These are phyloP conservation scores for Eucera pruinosa DNA, from an alignment of 2,888 invertebrate species.

Conservation along the genomic window DNA sequence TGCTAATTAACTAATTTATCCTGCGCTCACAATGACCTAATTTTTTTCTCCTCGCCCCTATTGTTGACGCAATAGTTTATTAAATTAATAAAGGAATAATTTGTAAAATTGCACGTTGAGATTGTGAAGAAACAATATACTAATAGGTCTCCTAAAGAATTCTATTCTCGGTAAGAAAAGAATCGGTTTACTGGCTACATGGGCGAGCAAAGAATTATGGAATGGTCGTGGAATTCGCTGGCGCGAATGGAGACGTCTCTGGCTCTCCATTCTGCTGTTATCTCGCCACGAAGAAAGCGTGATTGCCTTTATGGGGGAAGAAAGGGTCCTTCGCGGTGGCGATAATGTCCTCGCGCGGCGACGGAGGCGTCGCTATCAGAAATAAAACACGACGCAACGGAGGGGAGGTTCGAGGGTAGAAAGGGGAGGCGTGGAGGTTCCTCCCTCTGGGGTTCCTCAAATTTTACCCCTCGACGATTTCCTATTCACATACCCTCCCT, in stretches of 20 bases:
- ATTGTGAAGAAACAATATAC: conserved; percentile 1
- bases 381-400: conserved; percentile 78
- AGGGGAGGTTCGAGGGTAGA: conserved; percentile 39
- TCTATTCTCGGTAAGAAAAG: background rate
- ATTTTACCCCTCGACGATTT: conserved; percentile 44
- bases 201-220: conserved; percentile 44
- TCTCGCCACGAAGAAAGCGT: conserved; percentile 83
- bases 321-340: conserved; percentile 84
- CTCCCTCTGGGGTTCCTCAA: conserved; percentile 36
- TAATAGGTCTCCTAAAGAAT: background rate
- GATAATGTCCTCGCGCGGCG: conserved; percentile 82
- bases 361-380: conserved; percentile 81
- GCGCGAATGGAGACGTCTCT: conserved; percentile 58
- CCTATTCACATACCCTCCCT: conserved; percentile 20
- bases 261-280: conserved; percentile 82
- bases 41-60: background rate
- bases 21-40: no score
- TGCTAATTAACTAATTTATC: no score
- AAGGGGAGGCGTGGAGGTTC: conserved; percentile 39
- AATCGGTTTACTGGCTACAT: background rate
- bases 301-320: conserved; percentile 85
- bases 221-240: conserved; percentile 47
- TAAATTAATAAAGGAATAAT: no score
- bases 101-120: no score
- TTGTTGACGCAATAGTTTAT: background rate